These are phyloP conservation scores for Agriopis marginaria DNA, from an alignment of 2,888 invertebrate genomes.

Conservation along the genomic window DNA sequence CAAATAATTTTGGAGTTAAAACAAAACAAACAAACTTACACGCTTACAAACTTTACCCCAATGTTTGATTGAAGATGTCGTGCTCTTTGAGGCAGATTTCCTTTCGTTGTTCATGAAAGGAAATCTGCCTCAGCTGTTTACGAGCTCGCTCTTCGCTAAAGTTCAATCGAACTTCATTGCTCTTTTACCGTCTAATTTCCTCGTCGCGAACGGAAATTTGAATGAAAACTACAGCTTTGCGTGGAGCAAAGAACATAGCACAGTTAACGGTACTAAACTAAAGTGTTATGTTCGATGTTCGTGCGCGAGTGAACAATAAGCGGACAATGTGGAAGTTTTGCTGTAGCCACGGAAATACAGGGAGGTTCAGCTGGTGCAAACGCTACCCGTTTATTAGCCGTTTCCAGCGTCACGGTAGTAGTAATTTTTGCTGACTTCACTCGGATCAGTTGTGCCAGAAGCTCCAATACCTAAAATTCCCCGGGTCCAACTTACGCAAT, in stretches of 20 bases:
- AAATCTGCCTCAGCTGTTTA: constrained; percentile 15
- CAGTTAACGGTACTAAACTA: constrained; percentile 62
- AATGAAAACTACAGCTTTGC: constrained; percentile 44
- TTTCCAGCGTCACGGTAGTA: constrained; percentile 47
- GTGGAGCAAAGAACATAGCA: constrained; percentile 52
- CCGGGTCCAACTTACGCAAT: too few relatives aligned
- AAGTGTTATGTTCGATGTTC: constrained; percentile 71
- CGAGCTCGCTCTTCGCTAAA: constrained; percentile 30
- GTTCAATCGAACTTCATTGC: constrained; percentile 26
- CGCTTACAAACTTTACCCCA: constrained; percentile 29
- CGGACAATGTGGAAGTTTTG: constrained; percentile 65
- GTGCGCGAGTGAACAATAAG: constrained; percentile 63
- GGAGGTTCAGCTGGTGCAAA: constrained; percentile 52
- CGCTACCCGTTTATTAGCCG: constrained; percentile 53
- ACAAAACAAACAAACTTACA: too few relatives aligned
- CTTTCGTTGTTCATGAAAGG: constrained; percentile 36
- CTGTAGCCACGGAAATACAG: constrained; percentile 52
- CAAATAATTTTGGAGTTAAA: too few relatives aligned
- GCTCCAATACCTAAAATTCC: neutral
- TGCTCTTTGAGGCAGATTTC: constrained; percentile 23
- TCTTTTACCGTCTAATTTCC: constrained; percentile 21
- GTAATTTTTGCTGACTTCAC: neutral
- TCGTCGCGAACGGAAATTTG: constrained; percentile 7
- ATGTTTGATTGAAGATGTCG: constrained; percentile 44
- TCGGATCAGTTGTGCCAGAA: neutral